Base-by-base conservation (phyloP, 2,113 vertebrate species). In the Passer domesticus region DNA sequence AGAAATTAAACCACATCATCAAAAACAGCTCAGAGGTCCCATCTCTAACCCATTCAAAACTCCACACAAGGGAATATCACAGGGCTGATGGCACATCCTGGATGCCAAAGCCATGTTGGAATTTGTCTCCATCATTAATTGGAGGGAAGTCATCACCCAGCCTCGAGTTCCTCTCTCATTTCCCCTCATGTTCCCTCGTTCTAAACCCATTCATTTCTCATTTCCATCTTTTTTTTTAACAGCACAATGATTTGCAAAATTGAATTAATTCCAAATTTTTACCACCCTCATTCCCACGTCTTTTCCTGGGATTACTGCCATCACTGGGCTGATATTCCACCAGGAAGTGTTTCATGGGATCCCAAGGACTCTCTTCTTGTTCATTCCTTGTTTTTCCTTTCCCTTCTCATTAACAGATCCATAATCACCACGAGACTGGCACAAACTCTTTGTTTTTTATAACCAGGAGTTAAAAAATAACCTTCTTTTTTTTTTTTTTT, bases 281-380 rank as follows among this genome's bases (percentile, higher is more conserved):
- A 2, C 30, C 1, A 0, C 56, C 41, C 41, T 79, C 46, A 6
- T 44, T 59, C 39, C 39, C 28, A 15, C 3, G 0, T 13, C 14
- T 22, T 60, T 69, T 39, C 10, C 28, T 39, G n/a, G 55, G 8
- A 20, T 53, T 62, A 2, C 69, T 62, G 12, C 55, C 16, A 5
- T 20, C 28, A 2, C 30, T 39, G 66, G n/a, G 24, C 30, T 79
- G 75, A 13, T 33, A 5, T 33, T 62, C 22, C 47, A 16, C 14
- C 35, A 28, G 13, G 22, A 52, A 22, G 11, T 16, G 28, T 56
- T 63, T 63, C 9, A 10, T 13, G 25, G 24, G 3, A 35, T 81
- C 77, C 88, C 73, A 35, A 68, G 72, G 77, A 37, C 72, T 13
- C 63, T 80, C 46, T 52, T 79, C 70, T 41, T 79, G 63, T 87